These are phyloP conservation scores for Stenoptilia bipunctidactyla DNA, from an alignment of 2,888 invertebrate genomes.

Conservation along the genomic window DNA sequence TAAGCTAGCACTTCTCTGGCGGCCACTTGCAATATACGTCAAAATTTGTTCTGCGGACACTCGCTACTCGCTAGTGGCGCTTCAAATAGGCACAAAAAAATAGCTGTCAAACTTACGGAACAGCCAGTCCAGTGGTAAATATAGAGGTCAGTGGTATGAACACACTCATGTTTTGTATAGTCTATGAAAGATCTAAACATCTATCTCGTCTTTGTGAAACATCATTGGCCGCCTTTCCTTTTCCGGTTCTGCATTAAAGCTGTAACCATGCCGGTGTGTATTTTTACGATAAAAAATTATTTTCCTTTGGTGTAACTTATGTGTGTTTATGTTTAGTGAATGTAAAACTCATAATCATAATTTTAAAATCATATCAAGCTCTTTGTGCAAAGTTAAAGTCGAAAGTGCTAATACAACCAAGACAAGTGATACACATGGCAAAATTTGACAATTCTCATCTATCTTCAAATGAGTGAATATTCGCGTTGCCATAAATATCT, in stretches of 20 bases:
- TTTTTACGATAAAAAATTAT: slow-evolving; percentile 38
- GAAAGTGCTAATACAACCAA: slow-evolving; percentile 11
- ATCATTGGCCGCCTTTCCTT: slow-evolving; percentile 50
- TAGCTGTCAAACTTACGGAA: too few relatives aligned
- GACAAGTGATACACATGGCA: slow-evolving; percentile 61
- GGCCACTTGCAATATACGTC: too few relatives aligned
- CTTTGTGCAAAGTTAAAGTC: neutral
- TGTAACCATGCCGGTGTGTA: slow-evolving; percentile 73
- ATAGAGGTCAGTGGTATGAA: too few relatives aligned
- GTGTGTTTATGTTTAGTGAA: slow-evolving; percentile 27
- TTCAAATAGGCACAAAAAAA: too few relatives aligned
- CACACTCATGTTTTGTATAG: slow-evolving; percentile 3
- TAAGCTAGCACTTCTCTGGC: too few relatives aligned
- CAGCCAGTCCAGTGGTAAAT: too few relatives aligned
- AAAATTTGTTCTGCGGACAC: too few relatives aligned
- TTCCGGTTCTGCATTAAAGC: slow-evolving; percentile 71
- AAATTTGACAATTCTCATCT: slow-evolving; percentile 43
- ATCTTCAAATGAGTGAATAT: neutral
- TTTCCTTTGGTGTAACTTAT: slow-evolving; percentile 26
- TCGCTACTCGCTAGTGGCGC: too few relatives aligned
- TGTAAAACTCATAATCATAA: slow-evolving; percentile 13
- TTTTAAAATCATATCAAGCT: neutral
- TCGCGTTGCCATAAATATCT: neutral
- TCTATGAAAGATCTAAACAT: slow-evolving; percentile 1
- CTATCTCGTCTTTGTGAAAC: slow-evolving; percentile 32